Evolutionary conservation across 2,797 vertebrate species (phyloP), one percentile per base, ranked within the genome.

Genomic region (Anniella stebbinsi): DNA sequence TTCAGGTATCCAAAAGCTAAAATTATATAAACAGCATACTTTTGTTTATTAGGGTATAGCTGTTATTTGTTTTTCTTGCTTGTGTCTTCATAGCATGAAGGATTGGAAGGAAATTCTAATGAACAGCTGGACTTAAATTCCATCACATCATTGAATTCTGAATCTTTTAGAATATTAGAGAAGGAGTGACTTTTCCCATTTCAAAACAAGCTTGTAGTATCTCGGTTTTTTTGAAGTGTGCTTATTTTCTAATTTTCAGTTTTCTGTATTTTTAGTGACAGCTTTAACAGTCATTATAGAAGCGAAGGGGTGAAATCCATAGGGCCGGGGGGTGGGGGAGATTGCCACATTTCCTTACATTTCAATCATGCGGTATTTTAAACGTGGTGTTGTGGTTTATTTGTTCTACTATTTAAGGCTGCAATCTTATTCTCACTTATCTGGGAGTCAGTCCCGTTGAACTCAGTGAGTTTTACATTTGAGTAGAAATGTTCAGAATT

Each of bases 1-100:
- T 95, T 92, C 93, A 93, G 95, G 94, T 96, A 95, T 92, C 94
- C 94, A 94, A 81, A 94, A 93, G 92, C 88, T 90, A 93, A 91
- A 90, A 88, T 93, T 87, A 86, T 91, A 91, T 15, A 23, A 86
- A 92, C 78, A 23, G 0, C 87, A 80, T 90, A 5, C 89, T 90
- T 12, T 88, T 25, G 54, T 48, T 91, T 89, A 17, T 75, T 81
- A 0, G 38, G 9, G 7, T 60, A 51, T 51, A 23, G 6, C 89
- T 25, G 36, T 11, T 60, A 2, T 80, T 92, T 0, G 15, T 78
- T 73, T 72, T 69, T 57, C 8, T 76, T 54, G 23, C 45, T 18
- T 60, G 13, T 28, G 3, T 54, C 10, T 67, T 41, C 36, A 76
- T 48, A 75, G 4, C 36, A 78, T 70, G 45, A 85, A 45, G 36